Evolutionary conservation across 2,797 vertebrate species (phyloP), one percentile per base, ranked within the genome.

Genomic region (Emydoidea blandingii): DNA sequence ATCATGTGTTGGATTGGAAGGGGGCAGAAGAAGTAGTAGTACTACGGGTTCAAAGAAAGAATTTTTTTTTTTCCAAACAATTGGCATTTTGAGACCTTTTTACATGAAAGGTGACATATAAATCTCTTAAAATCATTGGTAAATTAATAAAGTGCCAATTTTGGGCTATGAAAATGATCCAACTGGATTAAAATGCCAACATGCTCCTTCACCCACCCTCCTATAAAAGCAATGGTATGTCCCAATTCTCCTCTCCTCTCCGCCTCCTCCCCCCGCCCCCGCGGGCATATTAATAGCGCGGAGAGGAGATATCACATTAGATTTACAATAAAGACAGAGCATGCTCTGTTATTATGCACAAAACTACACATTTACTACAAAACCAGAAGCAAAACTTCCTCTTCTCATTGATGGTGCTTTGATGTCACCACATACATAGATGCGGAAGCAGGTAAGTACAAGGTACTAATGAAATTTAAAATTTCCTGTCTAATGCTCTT

Each of bases 251-350:
- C 19, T 21, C 37, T 62, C 12, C 27, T 21, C 37, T 62, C 12
- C 27, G 3, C 1, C 27, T 4, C 3, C 5, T 11, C 21, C 12
- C 27, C 6, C 1, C 27, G 2, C 3, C 5, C 21, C 21, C 3
- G 1, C 5, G 15, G 50, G 14, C 10, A 25, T 23, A 87, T 93
- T 79, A 5, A 3, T 57, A 81, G 57, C 21, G 78, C 92, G 81
- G 92, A 59, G 79, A 2, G 14, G 72, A 85, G 65, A 21, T 4
- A n/a, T 50, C 12, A 25, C 41, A 80, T 79, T 90, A 92, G 86
- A 27, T 16, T 89, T 72, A 72, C 21, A 72, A 37, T n/a, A 21
- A 37, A 68, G 62, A 68, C 34, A 65, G 34, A 68, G n/a, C 34
- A 68, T 68, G 65, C 65, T n/a, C 34, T 68, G 62, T 65, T 65